A percentile compares a stretch with the other conserved stretches of the same genome.
Evolutionary conservation across 2,888 invertebrate species (phyloP).

Genomic region (Dorcus hopei): DNA sequence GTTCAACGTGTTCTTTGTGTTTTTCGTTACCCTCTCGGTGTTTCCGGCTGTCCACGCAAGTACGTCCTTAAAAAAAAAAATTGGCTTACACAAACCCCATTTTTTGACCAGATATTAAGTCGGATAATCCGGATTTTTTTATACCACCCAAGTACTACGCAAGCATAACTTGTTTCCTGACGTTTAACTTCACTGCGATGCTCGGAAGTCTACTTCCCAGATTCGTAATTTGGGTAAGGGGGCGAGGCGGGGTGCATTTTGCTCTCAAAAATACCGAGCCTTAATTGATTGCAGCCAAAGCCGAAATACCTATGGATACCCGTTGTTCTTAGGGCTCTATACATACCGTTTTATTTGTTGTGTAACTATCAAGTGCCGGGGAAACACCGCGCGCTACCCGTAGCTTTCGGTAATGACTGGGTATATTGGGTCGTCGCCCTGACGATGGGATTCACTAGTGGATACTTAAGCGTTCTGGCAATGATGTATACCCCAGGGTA

Average conservation of each 20-base stretch:
- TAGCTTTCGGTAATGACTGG: constrained; percentile 75
- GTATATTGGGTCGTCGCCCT: constrained; percentile 71
- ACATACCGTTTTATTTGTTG: constrained; percentile 86
- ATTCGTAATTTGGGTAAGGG: constrained; percentile 70
- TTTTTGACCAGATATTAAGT: constrained; percentile 53
- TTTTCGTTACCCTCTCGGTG: constrained; percentile 85
- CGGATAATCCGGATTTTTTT: constrained; percentile 54
- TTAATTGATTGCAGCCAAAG: constrained; percentile 61
- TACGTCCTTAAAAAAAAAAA: constrained; percentile 40
- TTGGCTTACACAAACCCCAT: neutral
- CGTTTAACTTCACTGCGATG: constrained; percentile 92
- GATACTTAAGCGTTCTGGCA: constrained; percentile 86
- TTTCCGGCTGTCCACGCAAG: constrained; percentile 86
- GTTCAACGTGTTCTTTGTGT: constrained; percentile 87
- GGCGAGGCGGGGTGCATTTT: neutral
- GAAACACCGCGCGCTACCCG: constrained; percentile 61
- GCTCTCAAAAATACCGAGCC: neutral
- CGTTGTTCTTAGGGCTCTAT: constrained; percentile 66
- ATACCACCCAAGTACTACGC: constrained; percentile 60
- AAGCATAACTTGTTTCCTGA: constrained; percentile 82
- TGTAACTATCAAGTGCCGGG: constrained; percentile 78
- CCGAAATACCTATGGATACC: constrained; percentile 72
- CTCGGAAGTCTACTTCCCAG: constrained; percentile 85
- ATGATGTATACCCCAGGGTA: constrained; percentile 94
- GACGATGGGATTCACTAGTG: constrained; percentile 81